A percentile compares a stretch with the other conserved stretches of the same genome.
Evolutionary conservation across 2,797 vertebrate genomes (phyloP).

Genomic region (Trichosurus vulpecula): DNA sequence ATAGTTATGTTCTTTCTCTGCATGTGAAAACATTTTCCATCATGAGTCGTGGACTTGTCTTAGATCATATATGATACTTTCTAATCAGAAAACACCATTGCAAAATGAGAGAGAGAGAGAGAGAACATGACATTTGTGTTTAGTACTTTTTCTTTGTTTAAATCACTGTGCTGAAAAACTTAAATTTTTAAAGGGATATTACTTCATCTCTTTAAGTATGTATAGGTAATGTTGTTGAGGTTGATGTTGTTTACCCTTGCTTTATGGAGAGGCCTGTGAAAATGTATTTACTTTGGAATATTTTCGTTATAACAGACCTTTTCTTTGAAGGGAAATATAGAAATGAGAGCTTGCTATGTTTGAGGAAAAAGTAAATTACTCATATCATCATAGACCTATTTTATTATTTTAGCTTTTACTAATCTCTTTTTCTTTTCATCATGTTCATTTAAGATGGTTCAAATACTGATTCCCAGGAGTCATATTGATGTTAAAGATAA

Average conservation of each 20-base stretch:
- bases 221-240: not conserved
- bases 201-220: not conserved
- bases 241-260: constrained; percentile 45
- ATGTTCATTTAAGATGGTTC: constrained; percentile 10
- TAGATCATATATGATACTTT: not conserved
- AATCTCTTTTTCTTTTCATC: not conserved
- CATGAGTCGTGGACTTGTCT: too few species aligned
- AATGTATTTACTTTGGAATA: constrained; percentile 30
- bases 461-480: not conserved
- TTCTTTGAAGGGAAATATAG: constrained; percentile 35
- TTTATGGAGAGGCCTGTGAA: constrained; percentile 16
- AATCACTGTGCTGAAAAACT: not conserved
- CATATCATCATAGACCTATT: not conserved
- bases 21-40: too few species aligned
- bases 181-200: not conserved
- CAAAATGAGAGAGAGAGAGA: not conserved
- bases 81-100: not conserved
- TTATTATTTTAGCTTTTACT: not conserved
- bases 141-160: not conserved
- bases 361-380: not conserved
- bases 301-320: constrained; percentile 33
- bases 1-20: too few species aligned
- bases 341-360: constrained; percentile 41
- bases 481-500: not conserved
- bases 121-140: not conserved